Evolutionary conservation across 92 coral and sea anemone genomes (phyloP).

Genomic region (Galaxea fascicularis): DNA sequence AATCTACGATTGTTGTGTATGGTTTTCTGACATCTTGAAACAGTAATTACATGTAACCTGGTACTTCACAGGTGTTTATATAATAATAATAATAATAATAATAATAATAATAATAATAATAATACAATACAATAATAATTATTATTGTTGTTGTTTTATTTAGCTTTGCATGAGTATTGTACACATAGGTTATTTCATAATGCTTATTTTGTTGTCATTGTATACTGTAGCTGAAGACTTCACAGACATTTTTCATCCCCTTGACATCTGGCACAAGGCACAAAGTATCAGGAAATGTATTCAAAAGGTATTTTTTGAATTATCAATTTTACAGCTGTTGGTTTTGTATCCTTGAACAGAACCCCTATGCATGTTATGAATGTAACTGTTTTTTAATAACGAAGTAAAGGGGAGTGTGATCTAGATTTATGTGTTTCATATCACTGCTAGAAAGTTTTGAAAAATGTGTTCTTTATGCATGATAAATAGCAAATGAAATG

Average conservation of each 20-base stretch:
- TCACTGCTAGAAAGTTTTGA: neutral
- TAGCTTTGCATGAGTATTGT: neutral
- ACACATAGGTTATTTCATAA: neutral
- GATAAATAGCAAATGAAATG: neutral
- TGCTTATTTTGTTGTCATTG: conserved; percentile 15
- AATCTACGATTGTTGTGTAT: neutral
- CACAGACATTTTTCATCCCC: conserved; percentile 16
- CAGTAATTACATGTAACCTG: neutral
- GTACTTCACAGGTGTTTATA: neutral
- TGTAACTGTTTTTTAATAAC: neutral
- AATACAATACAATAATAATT: neutral
- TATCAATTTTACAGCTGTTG: neutral
- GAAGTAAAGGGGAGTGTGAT: neutral
- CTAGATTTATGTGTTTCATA: neutral
- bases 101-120: neutral
- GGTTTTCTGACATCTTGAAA: conserved; percentile 7
- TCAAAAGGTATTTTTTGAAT: conserved; percentile 24
- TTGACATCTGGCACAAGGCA: conserved; percentile 35
- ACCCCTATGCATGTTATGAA: neutral
- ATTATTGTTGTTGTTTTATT: neutral
- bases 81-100: neutral
- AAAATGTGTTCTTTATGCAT: neutral
- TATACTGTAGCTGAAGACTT: conserved; percentile 27
- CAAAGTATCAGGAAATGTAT: conserved; percentile 34
- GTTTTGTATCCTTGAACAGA: neutral